Conservation (phyloP, 2,113 vertebrate genomes). For the Macroglossus sobrinus region DNA sequence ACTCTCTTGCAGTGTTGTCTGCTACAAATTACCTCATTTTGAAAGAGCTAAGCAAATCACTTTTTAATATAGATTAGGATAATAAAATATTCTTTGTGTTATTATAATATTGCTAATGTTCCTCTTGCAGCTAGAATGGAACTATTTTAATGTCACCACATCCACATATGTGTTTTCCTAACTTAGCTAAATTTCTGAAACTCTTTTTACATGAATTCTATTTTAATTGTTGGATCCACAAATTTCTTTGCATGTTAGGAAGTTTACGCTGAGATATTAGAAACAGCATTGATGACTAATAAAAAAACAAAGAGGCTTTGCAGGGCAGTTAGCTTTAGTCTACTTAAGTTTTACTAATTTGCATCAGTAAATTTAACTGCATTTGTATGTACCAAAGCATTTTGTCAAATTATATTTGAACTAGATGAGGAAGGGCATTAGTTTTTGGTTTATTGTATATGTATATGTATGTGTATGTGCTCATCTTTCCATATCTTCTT, state of each 20-base stretch:
- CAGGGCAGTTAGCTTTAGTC: not conserved
- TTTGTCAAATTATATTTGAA: constrained; percentile 28
- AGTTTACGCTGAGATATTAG: constrained; percentile 31
- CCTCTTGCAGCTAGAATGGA: not conserved
- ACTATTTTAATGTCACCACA: constrained; percentile 15
- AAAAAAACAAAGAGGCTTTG: not conserved
- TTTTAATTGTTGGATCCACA: constrained; percentile 25
- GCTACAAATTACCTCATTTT: constrained; percentile 9
- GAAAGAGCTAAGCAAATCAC: not conserved
- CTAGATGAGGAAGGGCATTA: not conserved
- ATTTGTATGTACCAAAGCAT: not conserved
- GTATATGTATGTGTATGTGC: not conserved
- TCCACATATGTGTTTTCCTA: constrained; percentile 13
- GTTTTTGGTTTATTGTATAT: constrained; percentile 26
- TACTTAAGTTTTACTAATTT: constrained; percentile 36
- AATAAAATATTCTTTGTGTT: constrained; percentile 3
- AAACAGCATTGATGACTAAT: not conserved
- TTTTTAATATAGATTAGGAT: constrained; percentile 3
- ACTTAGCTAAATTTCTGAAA: constrained; percentile 35
- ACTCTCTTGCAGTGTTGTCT: not conserved
- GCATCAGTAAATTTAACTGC: constrained; percentile 12
- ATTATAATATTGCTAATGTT: constrained; percentile 6
- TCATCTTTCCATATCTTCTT: constrained; percentile 33
- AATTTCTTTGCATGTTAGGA: constrained; percentile 4
- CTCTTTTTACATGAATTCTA: not conserved